Evolutionary conservation across 53 echinoderm and acorn worm genomes (phyloP).

Genomic region (Holothuria leucospilota): DNA sequence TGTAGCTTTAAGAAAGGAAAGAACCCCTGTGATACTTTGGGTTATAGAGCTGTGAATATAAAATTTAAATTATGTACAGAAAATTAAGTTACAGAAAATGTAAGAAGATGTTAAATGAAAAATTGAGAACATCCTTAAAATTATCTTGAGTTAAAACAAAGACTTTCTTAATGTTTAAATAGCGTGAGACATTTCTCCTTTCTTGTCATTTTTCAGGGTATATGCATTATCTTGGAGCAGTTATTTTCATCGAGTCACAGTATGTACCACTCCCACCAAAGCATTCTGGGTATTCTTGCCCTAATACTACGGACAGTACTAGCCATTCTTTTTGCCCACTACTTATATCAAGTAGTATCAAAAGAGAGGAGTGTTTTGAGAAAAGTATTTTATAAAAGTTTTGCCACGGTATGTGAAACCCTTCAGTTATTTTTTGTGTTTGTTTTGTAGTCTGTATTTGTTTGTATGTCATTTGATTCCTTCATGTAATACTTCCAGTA

Average conservation of each 20-base stretch:
- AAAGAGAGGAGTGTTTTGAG: conserved; percentile 83
- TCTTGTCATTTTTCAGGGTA: conserved; percentile 49
- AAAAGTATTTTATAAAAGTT: conserved; percentile 83
- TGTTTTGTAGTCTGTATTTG: background rate
- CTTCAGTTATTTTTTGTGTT: too few species aligned
- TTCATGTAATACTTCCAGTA: too few species aligned
- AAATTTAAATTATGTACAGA: too few species aligned
- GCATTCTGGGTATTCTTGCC: conserved; percentile 77
- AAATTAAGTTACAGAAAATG: too few species aligned
- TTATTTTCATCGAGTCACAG: conserved; percentile 78
- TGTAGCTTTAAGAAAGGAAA: too few species aligned
- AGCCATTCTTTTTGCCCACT: conserved; percentile 85
- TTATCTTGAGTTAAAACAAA: too few species aligned
- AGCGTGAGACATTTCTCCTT: too few species aligned
- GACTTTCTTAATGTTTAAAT: too few species aligned
- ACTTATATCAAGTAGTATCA: conserved; percentile 82
- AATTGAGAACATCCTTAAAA: too few species aligned
- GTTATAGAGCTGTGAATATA: too few species aligned
- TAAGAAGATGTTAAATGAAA: too few species aligned
- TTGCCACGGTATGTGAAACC: conserved; percentile 76
- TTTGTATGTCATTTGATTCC: background rate
- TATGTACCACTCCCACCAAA: conserved; percentile 85
- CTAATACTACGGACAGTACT: conserved; percentile 73
- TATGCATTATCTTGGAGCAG: conserved; percentile 83
- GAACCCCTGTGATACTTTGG: too few species aligned